Percentiles rank a stretch among this genome's conserved stretches.
phyloP scores from a whole-genome alignment of 2,797 vertebrate species.

The Sebastolobus alascanus region DNA sequence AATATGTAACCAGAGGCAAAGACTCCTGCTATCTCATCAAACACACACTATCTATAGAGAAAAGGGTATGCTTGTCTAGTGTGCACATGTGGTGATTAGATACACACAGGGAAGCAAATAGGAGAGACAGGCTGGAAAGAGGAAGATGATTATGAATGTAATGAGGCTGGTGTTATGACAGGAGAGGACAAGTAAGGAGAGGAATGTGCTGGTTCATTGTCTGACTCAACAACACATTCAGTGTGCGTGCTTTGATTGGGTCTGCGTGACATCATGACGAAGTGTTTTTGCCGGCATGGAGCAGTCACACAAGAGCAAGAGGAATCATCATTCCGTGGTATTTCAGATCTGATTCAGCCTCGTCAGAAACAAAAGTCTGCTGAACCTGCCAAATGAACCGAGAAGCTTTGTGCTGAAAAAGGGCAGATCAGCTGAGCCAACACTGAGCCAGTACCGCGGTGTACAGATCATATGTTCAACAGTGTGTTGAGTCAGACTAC shows the following conservation, averaged over 20 bases:
- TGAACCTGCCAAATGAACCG: not conserved
- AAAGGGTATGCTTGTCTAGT: not conserved
- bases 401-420: too few species aligned
- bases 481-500: too few species aligned
- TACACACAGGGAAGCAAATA: not conserved
- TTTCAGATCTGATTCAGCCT: slow-evolving; percentile 4
- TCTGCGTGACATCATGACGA: not conserved
- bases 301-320: not conserved
- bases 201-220: slow-evolving; percentile 16
- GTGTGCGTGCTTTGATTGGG: too few species aligned
- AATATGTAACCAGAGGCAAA: slow-evolving; percentile 12
- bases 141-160: slow-evolving; percentile 9
- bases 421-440: too few species aligned
- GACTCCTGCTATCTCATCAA: slow-evolving; percentile 15
- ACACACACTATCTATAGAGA: slow-evolving; percentile 9
- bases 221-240: not conserved
- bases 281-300: not conserved
- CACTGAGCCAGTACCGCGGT: too few species aligned
- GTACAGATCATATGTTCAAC: too few species aligned
- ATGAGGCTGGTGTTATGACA: slow-evolving; percentile 13
- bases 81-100: slow-evolving; percentile 1
- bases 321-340: not conserved
- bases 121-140: not conserved
- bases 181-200: slow-evolving; percentile 2
- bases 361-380: not conserved